Conservation (phyloP, 2,888 invertebrate genomes). For the Xestia c-nigrum region DNA sequence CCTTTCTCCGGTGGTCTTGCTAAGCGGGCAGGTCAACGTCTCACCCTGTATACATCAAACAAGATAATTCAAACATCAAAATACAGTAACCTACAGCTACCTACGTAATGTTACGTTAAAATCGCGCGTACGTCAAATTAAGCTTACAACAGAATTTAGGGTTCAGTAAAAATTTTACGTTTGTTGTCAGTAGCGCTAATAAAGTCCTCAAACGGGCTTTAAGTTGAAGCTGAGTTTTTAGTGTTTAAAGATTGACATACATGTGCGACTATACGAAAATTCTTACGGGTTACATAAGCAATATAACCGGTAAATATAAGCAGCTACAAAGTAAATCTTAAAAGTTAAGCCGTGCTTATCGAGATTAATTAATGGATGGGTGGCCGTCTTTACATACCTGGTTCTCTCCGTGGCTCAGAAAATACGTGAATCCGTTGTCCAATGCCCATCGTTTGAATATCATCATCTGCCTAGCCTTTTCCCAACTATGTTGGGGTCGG, state of each 20-base stretch:
- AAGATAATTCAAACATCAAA: slow-evolving; percentile 6
- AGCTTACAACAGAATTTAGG: slow-evolving; percentile 64
- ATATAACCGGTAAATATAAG: no score
- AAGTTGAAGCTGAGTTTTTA: slow-evolving; percentile 64
- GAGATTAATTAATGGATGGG: background rate
- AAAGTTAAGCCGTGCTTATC: background rate
- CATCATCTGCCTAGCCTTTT: no score
- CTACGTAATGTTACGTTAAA: slow-evolving; percentile 18
- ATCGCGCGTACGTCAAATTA: slow-evolving; percentile 63
- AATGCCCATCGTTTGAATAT: background rate
- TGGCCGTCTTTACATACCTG: background rate
- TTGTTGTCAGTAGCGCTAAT: slow-evolving; percentile 65
- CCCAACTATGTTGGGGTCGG: no score
- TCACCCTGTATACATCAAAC: background rate
- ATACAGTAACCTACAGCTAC: background rate
- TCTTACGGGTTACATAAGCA: no score
- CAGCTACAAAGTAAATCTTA: background rate
- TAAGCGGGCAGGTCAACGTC: background rate
- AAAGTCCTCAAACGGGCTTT: slow-evolving; percentile 66
- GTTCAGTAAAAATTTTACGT: slow-evolving; percentile 69
- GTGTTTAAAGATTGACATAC: slow-evolving; percentile 53
- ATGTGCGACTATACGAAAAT: slow-evolving; percentile 26
- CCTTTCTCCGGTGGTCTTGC: no score
- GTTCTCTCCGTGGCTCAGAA: background rate
- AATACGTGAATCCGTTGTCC: background rate